A percentile compares a stretch with the other conserved stretches of the same genome.
Evolutionary conservation across 2,888 invertebrate species (phyloP).

Genomic region (Phasia obesa): DNA sequence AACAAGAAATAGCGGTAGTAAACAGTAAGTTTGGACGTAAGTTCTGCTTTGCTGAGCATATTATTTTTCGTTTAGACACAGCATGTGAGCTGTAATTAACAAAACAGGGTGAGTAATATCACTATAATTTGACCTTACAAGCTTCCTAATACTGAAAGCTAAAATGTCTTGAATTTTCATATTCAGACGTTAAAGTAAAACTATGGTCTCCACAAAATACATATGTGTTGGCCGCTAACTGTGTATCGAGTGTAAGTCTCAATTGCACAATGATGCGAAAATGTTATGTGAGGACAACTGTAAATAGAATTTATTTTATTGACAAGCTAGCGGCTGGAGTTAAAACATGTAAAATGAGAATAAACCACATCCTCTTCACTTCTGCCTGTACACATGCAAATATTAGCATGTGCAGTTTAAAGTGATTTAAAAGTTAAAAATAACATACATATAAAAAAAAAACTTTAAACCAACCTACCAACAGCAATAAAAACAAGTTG

Average conservation of each 20-base stretch:
- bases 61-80: constrained; percentile 28
- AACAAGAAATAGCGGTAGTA: constrained; percentile 24
- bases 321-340: constrained; percentile 54
- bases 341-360: constrained; percentile 53
- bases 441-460: constrained; percentile 1
- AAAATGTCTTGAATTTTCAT: not conserved
- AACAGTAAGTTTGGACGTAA: constrained; percentile 35
- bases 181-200: not conserved
- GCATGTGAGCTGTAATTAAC: constrained; percentile 16
- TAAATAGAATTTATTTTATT: constrained; percentile 62
- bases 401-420: constrained; percentile 56
- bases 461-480: not conserved
- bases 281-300: constrained; percentile 55
- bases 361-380: constrained; percentile 49
- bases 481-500: constrained; percentile 8
- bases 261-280: constrained; percentile 49
- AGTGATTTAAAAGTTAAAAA: constrained; percentile 38
- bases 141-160: too few relatives aligned
- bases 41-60: constrained; percentile 51
- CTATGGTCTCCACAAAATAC: not conserved
- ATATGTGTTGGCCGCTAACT: constrained; percentile 31
- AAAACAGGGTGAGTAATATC: not conserved
- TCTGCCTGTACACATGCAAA: not conserved
- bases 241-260: constrained; percentile 40
- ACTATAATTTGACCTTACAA: not conserved